These are phyloP conservation scores for Pomacea canaliculata DNA, from an alignment of 2,888 invertebrate species.

Conservation along the genomic window DNA sequence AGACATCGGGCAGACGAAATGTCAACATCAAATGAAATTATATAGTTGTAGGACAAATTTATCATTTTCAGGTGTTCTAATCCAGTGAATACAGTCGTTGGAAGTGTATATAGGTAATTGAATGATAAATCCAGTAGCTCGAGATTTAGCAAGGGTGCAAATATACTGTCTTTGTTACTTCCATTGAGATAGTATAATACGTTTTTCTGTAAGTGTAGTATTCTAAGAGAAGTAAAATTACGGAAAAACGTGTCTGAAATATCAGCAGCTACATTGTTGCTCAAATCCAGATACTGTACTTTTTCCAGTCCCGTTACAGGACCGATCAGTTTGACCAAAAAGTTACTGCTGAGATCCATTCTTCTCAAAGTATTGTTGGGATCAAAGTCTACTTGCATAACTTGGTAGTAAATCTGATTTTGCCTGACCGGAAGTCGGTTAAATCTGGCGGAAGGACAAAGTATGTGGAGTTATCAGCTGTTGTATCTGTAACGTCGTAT, in stretches of 20 bases:
- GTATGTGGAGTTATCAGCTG: no score
- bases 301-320: slow-evolving; percentile 20
- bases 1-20: slow-evolving; percentile 4
- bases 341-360: slow-evolving; percentile 17
- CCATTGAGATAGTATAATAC: background rate
- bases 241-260: slow-evolving; percentile 17
- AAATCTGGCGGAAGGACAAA: slow-evolving; percentile 21
- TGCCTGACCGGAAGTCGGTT: slow-evolving; percentile 1
- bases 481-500: no score
- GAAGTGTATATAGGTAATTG: background rate
- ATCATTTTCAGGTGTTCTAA: background rate
- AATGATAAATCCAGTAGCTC: background rate
- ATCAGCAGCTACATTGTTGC: slow-evolving; percentile 4
- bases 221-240: background rate
- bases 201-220: slow-evolving; percentile 6
- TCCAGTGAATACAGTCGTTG: background rate
- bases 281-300: slow-evolving; percentile 15
- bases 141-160: background rate
- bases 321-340: slow-evolving; percentile 13
- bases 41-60: slow-evolving; percentile 6
- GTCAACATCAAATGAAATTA: background rate
- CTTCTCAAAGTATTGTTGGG: slow-evolving; percentile 14
- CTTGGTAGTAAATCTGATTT: slow-evolving; percentile 13
- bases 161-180: background rate
- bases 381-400: slow-evolving; percentile 8